Evolutionary conservation across 2,888 invertebrate species (phyloP).

Genomic region (Dryobotodes eremita): DNA sequence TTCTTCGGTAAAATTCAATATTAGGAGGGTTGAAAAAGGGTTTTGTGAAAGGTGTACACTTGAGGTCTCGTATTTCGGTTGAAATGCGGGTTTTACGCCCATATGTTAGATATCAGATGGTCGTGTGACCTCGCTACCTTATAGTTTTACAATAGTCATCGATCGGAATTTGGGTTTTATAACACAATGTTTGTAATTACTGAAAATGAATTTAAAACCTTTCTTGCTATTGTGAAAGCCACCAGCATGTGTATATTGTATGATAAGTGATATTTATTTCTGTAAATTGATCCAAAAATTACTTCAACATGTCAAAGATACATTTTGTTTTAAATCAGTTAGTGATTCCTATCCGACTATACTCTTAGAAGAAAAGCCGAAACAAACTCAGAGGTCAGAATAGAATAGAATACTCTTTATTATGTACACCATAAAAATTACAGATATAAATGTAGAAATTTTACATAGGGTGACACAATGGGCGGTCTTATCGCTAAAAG

Average conservation of each 20-base stretch:
- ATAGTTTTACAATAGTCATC: conserved; percentile 45
- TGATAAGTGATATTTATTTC: neutral
- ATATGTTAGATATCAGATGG: conserved; percentile 44
- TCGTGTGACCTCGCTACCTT: conserved; percentile 28
- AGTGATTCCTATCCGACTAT: too few species aligned
- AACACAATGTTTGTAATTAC: neutral
- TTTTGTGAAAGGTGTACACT: conserved; percentile 62
- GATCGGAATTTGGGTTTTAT: conserved; percentile 2
- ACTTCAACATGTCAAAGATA: too few species aligned
- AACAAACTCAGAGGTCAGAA: too few species aligned
- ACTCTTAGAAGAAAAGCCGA: too few species aligned
- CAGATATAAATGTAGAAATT: too few species aligned
- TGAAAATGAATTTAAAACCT: neutral
- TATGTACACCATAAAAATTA: too few species aligned
- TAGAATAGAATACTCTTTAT: too few species aligned
- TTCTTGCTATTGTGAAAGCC: neutral
- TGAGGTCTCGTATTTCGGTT: conserved; percentile 56
- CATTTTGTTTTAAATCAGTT: too few species aligned
- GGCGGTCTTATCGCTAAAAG: too few species aligned
- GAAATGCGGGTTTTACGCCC: conserved; percentile 49
- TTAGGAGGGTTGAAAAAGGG: conserved; percentile 70
- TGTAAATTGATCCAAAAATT: too few species aligned
- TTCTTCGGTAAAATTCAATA: conserved; percentile 75
- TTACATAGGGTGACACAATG: too few species aligned
- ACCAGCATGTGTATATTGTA: neutral